Evolutionary conservation across 2,888 invertebrate genomes (phyloP).

Genomic region (Erebia palarica): DNA sequence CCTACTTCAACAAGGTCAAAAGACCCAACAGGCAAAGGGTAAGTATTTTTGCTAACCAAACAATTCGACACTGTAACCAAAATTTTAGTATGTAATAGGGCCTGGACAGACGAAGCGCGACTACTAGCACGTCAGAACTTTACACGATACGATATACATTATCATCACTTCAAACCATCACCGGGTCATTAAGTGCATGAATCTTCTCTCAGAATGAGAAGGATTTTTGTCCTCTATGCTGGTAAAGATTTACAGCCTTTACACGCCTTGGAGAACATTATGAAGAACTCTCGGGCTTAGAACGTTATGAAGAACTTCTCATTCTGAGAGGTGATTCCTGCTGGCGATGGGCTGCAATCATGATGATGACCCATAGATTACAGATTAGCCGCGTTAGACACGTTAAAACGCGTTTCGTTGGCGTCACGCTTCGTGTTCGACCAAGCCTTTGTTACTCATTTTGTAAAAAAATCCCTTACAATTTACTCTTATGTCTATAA

Average conservation of each 20-base stretch:
- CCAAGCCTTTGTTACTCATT: neutral
- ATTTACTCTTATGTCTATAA: neutral
- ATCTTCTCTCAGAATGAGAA: no score
- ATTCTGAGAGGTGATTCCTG: no score
- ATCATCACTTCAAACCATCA: no score
- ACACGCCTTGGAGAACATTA: no score
- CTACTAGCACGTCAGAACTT: neutral
- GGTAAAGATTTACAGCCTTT: no score
- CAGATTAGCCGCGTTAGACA: neutral
- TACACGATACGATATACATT: no score
- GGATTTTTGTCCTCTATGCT: no score
- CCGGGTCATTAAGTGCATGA: no score
- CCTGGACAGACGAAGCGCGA: neutral
- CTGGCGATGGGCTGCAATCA: no score
- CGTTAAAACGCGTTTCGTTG: neutral
- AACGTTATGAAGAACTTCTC: no score
- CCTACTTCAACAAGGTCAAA: slow-evolving; percentile 94
- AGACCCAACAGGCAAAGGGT: slow-evolving; percentile 91
- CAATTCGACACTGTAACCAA: neutral
- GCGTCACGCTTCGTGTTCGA: neutral
- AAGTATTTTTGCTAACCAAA: slow-evolving; percentile 60
- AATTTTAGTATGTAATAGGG: neutral
- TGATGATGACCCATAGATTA: no score
- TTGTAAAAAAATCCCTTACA: neutral
- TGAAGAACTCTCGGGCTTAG: no score